phyloP scores from a whole-genome alignment of 92 coral and sea anemone genomes.

The Montipora capitata region DNA sequence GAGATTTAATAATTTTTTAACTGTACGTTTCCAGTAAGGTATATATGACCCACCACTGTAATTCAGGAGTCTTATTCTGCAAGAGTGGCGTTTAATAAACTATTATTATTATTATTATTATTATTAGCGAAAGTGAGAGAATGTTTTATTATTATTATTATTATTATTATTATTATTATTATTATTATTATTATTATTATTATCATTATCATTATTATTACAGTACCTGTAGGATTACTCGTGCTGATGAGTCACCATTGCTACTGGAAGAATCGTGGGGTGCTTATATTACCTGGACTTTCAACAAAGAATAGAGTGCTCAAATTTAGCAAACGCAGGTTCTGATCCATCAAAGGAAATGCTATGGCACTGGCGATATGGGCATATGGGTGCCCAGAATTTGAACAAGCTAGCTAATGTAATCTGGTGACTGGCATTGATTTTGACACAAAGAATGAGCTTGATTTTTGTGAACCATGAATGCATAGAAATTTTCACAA shows the following conservation, averaged over 20 bases:
- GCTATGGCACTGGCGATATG: conserved; percentile 76
- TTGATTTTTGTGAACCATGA: conserved; percentile 71
- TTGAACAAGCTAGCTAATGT: conserved; percentile 58
- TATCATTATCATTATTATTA: too few relatives aligned
- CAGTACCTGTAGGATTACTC: conserved; percentile 65
- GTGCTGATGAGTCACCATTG: conserved; percentile 62
- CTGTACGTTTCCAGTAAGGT: too few relatives aligned
- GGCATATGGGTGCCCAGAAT: conserved; percentile 68
- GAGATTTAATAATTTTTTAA: too few relatives aligned
- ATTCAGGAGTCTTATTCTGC: too few relatives aligned
- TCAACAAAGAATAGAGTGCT: conserved; percentile 30
- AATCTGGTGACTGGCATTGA: conserved; percentile 61
- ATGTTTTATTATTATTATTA: too few relatives aligned
- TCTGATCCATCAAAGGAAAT: conserved; percentile 53
- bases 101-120: too few relatives aligned
- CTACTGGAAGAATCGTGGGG: conserved; percentile 71
- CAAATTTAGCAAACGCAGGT: conserved; percentile 52
- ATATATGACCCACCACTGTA: too few relatives aligned
- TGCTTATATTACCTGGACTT: conserved; percentile 52
- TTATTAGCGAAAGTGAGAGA: too few relatives aligned
- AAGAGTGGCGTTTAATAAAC: too few relatives aligned
- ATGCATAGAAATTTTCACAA: conserved; percentile 57
- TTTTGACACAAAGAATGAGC: conserved; percentile 55
- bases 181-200: too few relatives aligned
- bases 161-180: too few relatives aligned